Evolutionary conservation across 2,113 vertebrate species (phyloP), one percentile per base, ranked within the genome.

Genomic region (Rattus rattus): DNA sequence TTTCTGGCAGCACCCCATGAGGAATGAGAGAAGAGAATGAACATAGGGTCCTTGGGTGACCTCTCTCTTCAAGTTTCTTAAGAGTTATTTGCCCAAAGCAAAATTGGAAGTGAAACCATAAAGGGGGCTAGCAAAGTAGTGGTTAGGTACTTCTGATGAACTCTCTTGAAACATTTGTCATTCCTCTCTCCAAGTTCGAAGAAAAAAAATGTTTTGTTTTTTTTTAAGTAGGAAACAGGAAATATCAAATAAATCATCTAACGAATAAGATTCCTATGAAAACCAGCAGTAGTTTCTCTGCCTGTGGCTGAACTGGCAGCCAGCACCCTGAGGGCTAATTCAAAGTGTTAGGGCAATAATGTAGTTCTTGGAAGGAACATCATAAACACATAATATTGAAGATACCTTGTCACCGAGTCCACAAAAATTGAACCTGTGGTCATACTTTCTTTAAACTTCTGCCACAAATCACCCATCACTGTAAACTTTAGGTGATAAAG

Each of bases 131-230:
- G 39, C 33, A 89, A 87, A 90, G 33, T 8, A 85, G 56, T 75
- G 83, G 19, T 43, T 94, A 72, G n/a, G 67, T 33, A 20, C 4
- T 93, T 94, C 69, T 69, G 49, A 67, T 91, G 49, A 92, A 54
- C 59, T 52, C 36, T n/a, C 8, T 33, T 80, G 10, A 65, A 84
- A 69, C 20, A 85, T 90, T 90, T 93, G 12, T 65, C 33, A 73
- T 72, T 11, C 1, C n/a, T 49, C 61, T 9, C 20, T 16, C 70
- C 8, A 22, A 36, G 13, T 61, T 56, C 47, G 76, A 8, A 86
- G 54, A 83, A 95, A 79, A 77, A 67, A 94, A 90, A 86, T 63
- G 81, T 5, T 59, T 39, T 96, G n/a, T 69, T 92, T 36, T 83
- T 61, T 76, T 33, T 0, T 8, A 63, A 79, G 39, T 33, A 70